Conservation (phyloP, 2,113 vertebrate genomes). For the Mustelus asterias region DNA sequence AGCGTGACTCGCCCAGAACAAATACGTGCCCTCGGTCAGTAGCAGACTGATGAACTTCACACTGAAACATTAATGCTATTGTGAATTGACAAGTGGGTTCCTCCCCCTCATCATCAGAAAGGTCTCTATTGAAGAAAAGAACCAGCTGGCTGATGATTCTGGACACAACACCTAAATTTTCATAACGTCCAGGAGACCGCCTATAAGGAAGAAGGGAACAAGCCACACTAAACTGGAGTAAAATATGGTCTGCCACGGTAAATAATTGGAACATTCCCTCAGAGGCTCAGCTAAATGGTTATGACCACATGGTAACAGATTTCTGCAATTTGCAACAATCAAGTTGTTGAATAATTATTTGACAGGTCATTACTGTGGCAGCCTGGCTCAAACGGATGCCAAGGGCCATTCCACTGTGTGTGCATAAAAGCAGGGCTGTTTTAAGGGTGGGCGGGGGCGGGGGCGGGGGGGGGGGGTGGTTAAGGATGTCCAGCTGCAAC, state of each 20-base stretch:
- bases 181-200: neutral
- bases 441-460: neutral
- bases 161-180: neutral
- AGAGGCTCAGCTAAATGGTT: conserved; percentile 13
- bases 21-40: neutral
- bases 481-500: neutral
- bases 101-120: no score
- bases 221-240: neutral
- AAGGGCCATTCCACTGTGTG: neutral
- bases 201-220: neutral
- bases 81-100: neutral
- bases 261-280: conserved; percentile 29
- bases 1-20: neutral
- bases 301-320: neutral
- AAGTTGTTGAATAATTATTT: conserved; percentile 5
- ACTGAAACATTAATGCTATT: neutral
- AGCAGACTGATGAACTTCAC: neutral
- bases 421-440: conserved; percentile 10
- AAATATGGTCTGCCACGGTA: conserved; percentile 14
- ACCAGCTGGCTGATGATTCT: neutral
- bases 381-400: neutral
- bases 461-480: neutral
- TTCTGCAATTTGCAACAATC: conserved; percentile 30
- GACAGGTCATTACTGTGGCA: neutral
- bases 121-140: neutral